Evolutionary conservation across 2,797 vertebrate species (phyloP), one percentile per base, ranked within the genome.

Genomic region (Gymnothorax javanicus): DNA sequence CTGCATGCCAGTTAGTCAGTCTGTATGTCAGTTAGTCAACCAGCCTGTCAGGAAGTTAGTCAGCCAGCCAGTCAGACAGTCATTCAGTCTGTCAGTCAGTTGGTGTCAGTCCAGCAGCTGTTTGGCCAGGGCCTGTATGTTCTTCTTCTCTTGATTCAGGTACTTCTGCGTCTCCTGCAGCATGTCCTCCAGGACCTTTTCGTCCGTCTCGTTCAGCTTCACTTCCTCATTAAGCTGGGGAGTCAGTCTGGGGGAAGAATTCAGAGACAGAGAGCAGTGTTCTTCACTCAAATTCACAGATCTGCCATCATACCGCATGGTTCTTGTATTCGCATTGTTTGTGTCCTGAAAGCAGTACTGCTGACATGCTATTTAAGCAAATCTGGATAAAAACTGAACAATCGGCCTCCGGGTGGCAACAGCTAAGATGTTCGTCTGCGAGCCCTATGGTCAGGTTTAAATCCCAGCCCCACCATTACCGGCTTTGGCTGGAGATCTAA

Each of bases 101-200:
- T 43, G 33, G 33, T 43, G 33, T 43, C 33, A 43, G 33, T 62
- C 0, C 11, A 97, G 93, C 1, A 98, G 94, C 81, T 94, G 89
- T 20, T 90, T 94, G 23, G 96, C 95, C 60, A 99, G 94, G 5
- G 92, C 93, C 85, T 97, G 94, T 0, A 99, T 92, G 90, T 94
- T 87, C 11, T 97, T 96, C 43, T 96, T 94, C 84, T 98, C 97
- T 94, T 99, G 96, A 1, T 97, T 96, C 88, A 99, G 95, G 93
- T 98, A 99, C 91, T 99, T 97, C 94, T 99, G 98, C 0, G 98
- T 99, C 89, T 99, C 97, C 98, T 98, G 99, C 83, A 99, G 95
- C 89, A 98, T 96, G 1, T 98, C 95, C 86, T 99, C 97, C 92
- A 99, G 94, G 87, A 98, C 93, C 0, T 92, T 15, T 0, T 99